These are phyloP conservation scores for Macquaria australasica DNA, from an alignment of 2,113 vertebrate species.

Conservation along the genomic window DNA sequence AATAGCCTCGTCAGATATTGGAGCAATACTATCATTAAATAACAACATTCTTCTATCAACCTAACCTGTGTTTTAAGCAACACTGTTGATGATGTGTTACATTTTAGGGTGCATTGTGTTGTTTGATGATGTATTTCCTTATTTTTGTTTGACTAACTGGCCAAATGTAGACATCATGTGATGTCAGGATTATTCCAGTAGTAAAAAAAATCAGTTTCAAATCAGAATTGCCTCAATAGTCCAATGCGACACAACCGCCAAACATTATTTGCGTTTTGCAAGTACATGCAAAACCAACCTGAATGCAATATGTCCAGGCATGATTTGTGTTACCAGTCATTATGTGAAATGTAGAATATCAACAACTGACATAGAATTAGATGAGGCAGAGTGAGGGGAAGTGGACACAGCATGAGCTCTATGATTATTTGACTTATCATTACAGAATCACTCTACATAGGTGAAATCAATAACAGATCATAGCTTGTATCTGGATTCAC, in stretches of 20 bases:
- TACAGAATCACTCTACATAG: neutral
- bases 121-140: neutral
- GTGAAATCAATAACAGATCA: slow-evolving; percentile 6
- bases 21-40: neutral
- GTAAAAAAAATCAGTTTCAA: neutral
- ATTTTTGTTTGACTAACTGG: neutral
- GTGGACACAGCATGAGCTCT: slow-evolving; percentile 6
- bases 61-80: neutral
- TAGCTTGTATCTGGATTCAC: neutral
- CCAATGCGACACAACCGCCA: neutral
- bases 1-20: neutral
- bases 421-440: slow-evolving; percentile 1
- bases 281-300: neutral
- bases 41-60: neutral
- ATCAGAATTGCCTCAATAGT: neutral
- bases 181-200: neutral
- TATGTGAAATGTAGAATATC: neutral
- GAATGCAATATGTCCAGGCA: neutral
- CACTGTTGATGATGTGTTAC: neutral
- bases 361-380: neutral
- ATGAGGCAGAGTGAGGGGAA: neutral
- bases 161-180: neutral
- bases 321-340: neutral
- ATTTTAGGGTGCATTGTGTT: neutral
- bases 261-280: neutral